A percentile compares a stretch with the other conserved stretches of the same genome.
phyloP scores from a whole-genome alignment of 2,888 invertebrate genomes.

The Eumerus sabulonum region DNA sequence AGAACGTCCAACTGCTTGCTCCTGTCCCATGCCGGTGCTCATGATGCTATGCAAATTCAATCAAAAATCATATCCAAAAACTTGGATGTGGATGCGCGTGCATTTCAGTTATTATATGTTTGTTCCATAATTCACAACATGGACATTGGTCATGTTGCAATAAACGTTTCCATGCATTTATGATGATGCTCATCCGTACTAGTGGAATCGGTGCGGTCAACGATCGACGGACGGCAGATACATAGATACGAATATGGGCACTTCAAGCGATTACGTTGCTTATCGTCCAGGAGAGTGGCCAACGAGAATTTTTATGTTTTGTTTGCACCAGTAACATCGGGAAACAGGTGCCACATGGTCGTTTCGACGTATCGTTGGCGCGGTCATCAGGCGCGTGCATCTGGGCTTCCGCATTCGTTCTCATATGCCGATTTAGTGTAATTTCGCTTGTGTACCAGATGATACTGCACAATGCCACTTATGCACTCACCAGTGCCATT shows the following conservation, averaged over 20 bases:
- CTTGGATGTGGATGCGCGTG: constrained; percentile 35
- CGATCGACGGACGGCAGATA: too few relatives aligned
- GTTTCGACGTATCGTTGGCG: constrained; percentile 37
- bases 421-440: constrained; percentile 58
- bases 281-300: constrained; percentile 18
- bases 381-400: constrained; percentile 53
- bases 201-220: constrained; percentile 17
- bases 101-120: constrained; percentile 57
- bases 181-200: constrained; percentile 37
- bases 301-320: too few relatives aligned
- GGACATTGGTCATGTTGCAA: constrained; percentile 64
- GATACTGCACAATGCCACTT: constrained; percentile 13
- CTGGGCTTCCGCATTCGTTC: constrained; percentile 52
- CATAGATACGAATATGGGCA: too few relatives aligned
- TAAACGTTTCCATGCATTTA: constrained; percentile 69
- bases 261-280: not conserved
- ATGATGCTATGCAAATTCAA: constrained; percentile 62
- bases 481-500: constrained; percentile 14
- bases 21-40: not conserved
- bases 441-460: constrained; percentile 52
- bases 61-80: constrained; percentile 63
- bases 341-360: constrained; percentile 55
- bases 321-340: constrained; percentile 8
- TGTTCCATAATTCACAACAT: constrained; percentile 57
- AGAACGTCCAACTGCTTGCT: too few relatives aligned